Percentiles rank a stretch among this genome's conserved stretches.
phyloP scores from a whole-genome alignment of 2,113 vertebrate genomes.

The Cynoglossus semilaevis region DNA sequence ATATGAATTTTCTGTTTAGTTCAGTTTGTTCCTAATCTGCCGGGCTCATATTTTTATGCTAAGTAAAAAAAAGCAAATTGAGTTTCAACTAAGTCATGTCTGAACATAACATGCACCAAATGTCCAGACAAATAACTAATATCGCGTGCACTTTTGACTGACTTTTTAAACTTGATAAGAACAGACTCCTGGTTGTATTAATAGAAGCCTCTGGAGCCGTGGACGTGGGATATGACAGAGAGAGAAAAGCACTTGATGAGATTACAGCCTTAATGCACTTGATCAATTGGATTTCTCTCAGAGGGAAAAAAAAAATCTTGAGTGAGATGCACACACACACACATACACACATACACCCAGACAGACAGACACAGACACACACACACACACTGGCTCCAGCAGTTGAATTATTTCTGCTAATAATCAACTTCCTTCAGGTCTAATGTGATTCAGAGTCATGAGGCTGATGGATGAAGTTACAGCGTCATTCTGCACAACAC shows the following conservation, averaged over 20 bases:
- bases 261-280: slow-evolving; percentile 24
- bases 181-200: not conserved
- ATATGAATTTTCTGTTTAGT: too few relatives aligned
- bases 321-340: slow-evolving; percentile 6
- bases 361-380: not conserved
- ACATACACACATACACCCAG: not conserved
- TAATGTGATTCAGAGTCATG: not conserved
- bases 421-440: not conserved
- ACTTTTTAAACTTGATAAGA: too few relatives aligned
- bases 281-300: slow-evolving; percentile 21
- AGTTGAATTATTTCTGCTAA: slow-evolving; percentile 3
- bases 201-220: not conserved
- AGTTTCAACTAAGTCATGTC: not conserved
- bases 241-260: slow-evolving; percentile 7
- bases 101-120: not conserved
- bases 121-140: too few relatives aligned
- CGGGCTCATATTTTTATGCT: too few relatives aligned
- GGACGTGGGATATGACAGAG: slow-evolving; percentile 1
- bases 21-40: too few relatives aligned
- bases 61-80: too few relatives aligned
- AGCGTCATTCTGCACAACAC: not conserved
- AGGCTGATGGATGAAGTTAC: slow-evolving; percentile 1
- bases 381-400: not conserved
- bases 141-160: too few relatives aligned
- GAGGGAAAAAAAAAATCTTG: slow-evolving; percentile 8